Evolutionary conservation across 2,888 invertebrate genomes (phyloP), one percentile per base, ranked within the genome.

Genomic region (Harpalus rubripes): DNA sequence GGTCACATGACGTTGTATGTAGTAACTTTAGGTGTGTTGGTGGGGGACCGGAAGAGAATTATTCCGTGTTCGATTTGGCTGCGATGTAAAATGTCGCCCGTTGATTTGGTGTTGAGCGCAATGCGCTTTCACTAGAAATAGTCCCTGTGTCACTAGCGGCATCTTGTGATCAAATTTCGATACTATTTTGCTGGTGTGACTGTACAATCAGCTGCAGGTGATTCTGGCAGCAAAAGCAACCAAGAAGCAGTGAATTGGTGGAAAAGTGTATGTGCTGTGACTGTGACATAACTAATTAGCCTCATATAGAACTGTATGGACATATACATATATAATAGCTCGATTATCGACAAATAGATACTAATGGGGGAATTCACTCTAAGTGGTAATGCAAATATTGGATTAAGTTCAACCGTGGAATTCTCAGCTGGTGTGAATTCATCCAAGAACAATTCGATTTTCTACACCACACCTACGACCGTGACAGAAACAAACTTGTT

Each of bases 331-430:
- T 74, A 52, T 41, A 80, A 85, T 44, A 32, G n/a, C 32, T 78
- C 78, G 63, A 39, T 41, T 41, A 39, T 41, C 65, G 56, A 58
- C 65, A 84, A 65, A 90, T 89, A 88, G 89, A 89, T 89, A 89
- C 90, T 91, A 90, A 91, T 91, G 91, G 91, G 91, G 90, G 91
- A 91, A 89, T 91, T 91, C 90, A 91, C 90, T 89, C 90, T 91
- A 88, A 91, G 90, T 90, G 90, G 90, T 87, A 91, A 90, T 89
- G 88, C 91, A 88, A 91, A 90, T 89, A 91, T 91, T 88, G 91
- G 90, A 89, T 90, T 91, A 88, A 83, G 44, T 68, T 90, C 90
- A 90, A 90, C 90, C 85, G 90, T 91, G 87, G 91, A 91, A 87
- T 89, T 91, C 88, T 88, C 90, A 86, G 61, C 72, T 80, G 72